Conservation (phyloP, 2,797 vertebrate species). For the Semotilus atromaculatus region DNA sequence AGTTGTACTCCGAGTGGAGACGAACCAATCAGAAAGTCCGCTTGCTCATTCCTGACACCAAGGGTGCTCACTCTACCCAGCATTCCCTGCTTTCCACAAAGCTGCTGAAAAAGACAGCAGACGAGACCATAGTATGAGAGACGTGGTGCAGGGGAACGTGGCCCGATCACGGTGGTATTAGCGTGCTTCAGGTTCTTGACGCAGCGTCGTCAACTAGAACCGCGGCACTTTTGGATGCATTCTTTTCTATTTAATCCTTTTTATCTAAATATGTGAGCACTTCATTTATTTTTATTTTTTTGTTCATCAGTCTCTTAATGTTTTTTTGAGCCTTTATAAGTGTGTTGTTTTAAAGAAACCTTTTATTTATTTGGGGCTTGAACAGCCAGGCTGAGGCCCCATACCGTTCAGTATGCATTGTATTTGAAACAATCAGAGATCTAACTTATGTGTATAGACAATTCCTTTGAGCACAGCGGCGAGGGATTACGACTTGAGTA, state of each 20-base stretch:
- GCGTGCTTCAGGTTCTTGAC: constrained; percentile 50
- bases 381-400: constrained; percentile 30
- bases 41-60: constrained; percentile 84
- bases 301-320: constrained; percentile 36
- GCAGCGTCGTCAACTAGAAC: constrained; percentile 57
- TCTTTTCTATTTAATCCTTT: constrained; percentile 67
- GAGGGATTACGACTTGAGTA: constrained; percentile 37
- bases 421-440: constrained; percentile 44
- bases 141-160: background rate
- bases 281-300: constrained; percentile 45
- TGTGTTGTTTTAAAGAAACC: constrained; percentile 46
- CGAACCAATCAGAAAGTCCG: constrained; percentile 94
- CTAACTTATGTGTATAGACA: constrained; percentile 33
- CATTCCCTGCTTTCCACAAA: constrained; percentile 87
- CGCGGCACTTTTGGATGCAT: constrained; percentile 67
- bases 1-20: constrained; percentile 96
- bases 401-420: constrained; percentile 44
- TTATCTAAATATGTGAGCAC: constrained; percentile 62
- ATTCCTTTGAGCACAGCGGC: constrained; percentile 42
- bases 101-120: constrained; percentile 86
- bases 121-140: constrained; percentile 90
- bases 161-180: constrained; percentile 50
- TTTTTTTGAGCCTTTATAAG: constrained; percentile 46
- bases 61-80: constrained; percentile 79
- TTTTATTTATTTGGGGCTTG: constrained; percentile 53